Conservation (phyloP, 1,140 invertebrate genomes). For the Stegodyphus dumicola region DNA sequence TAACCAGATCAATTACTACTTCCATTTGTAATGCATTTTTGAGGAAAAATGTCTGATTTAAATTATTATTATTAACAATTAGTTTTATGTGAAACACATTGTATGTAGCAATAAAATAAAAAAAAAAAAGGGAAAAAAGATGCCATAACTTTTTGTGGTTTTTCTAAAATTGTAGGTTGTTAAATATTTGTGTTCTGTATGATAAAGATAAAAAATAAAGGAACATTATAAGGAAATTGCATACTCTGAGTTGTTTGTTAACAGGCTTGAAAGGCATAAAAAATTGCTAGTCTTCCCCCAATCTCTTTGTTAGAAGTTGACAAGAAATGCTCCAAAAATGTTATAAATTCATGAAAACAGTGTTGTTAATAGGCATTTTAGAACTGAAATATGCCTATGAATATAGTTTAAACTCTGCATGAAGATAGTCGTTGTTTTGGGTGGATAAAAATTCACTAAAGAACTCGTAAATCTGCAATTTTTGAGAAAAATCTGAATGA, state of each 20-base stretch:
- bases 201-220: background rate
- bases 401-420: too few relatives aligned
- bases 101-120: constrained; percentile 61
- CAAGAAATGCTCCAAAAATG: background rate
- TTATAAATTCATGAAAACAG: background rate
- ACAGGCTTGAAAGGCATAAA: too few relatives aligned
- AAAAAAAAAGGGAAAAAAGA: constrained; percentile 8
- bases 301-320: background rate
- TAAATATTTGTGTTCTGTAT: constrained; percentile 45
- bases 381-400: too few relatives aligned
- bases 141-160: constrained; percentile 29
- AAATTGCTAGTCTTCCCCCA: too few relatives aligned
- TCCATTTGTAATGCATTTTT: constrained; percentile 57
- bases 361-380: too few relatives aligned
- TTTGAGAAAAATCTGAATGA: too few relatives aligned
- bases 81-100: constrained; percentile 38
- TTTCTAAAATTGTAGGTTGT: constrained; percentile 48
- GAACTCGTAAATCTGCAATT: too few relatives aligned
- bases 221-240: background rate
- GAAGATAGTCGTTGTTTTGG: too few relatives aligned
- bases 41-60: constrained; percentile 7
- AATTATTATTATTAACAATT: constrained; percentile 23
- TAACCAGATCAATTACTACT: constrained; percentile 45
- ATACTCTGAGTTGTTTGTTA: too few relatives aligned
- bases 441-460: too few relatives aligned